Evolutionary conservation across 2,113 vertebrate species (phyloP).

Genomic region (Dasyprocta punctata): DNA sequence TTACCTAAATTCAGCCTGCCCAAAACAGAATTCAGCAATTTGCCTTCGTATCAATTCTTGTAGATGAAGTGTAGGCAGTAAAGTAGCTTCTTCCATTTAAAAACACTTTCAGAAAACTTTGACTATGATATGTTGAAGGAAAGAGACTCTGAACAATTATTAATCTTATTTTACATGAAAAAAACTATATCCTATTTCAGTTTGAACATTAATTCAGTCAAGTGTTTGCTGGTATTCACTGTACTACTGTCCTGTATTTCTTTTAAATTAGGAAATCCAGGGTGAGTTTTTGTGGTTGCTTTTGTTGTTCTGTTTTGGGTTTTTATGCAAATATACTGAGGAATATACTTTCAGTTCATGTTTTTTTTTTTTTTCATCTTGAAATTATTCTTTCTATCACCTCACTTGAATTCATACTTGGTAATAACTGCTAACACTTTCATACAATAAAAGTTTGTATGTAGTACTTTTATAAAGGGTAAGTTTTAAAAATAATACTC

Average conservation of each 20-base stretch:
- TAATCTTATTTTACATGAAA: neutral
- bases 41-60: neutral
- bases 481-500: neutral
- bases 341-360: neutral
- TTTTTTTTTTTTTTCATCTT: neutral
- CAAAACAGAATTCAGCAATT: neutral
- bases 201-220: neutral
- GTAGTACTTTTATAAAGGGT: neutral
- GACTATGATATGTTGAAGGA: neutral
- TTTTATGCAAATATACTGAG: neutral
- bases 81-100: neutral
- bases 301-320: no score
- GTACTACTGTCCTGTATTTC: neutral
- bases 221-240: neutral
- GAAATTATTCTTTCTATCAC: neutral
- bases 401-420: neutral
- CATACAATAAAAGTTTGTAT: neutral
- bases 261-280: neutral
- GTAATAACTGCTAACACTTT: neutral
- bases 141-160: neutral
- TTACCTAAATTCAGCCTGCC: neutral
- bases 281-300: neutral
- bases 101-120: neutral
- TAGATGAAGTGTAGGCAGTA: neutral
- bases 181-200: neutral